Base-by-base conservation (phyloP, 2,797 vertebrate species). In the Champsocephalus gunnari region DNA sequence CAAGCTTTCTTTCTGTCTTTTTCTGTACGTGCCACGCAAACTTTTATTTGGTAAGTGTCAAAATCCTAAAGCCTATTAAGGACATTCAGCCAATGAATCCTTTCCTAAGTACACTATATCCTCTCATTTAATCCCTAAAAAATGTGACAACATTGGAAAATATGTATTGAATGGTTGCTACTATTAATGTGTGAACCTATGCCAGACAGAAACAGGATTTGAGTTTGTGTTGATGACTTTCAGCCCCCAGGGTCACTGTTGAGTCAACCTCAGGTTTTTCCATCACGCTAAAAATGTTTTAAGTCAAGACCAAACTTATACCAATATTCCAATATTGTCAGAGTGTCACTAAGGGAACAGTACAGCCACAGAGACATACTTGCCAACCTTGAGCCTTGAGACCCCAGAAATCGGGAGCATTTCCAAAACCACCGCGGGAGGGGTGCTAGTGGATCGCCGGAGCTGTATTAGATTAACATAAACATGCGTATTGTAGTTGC, bases 321-420 rank as follows among this genome's bases (percentile, higher is more conserved):
- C 1, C 28, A 53, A 34, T 53, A 69, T 71, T 14, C 1, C 28
- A 53, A 34, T 53, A 71, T 71, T 14, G 6, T 84, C 62, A 66
- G 21, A 55, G 61, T 66, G 45, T 68, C 38, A 73, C 34, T 10
- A 53, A 63, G 32, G 56, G 45, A 12, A 71, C 59, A 71, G 78
- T 57, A 65, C 87, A 77, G 65, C 75, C 76, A 63, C 60, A 83
- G 80, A 81, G 72, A 86, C 21, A 21, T 21, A 21, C 21, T 21
- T 21, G 21, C 21, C 21, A 21, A 21, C 21, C 21, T 21, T 21
- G 21, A 21, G 21, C 21, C 21, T 21, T 21, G 21, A 21, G 21
- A 21, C 21, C 21, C 2, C 21, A 21, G 21, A 21, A 21, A 21
- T 21, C 21, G 21, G 21, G 21, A 21, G 21, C 21, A 21, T 21